phyloP scores from a whole-genome alignment of 2,797 vertebrate species.

The Esox lucius region DNA sequence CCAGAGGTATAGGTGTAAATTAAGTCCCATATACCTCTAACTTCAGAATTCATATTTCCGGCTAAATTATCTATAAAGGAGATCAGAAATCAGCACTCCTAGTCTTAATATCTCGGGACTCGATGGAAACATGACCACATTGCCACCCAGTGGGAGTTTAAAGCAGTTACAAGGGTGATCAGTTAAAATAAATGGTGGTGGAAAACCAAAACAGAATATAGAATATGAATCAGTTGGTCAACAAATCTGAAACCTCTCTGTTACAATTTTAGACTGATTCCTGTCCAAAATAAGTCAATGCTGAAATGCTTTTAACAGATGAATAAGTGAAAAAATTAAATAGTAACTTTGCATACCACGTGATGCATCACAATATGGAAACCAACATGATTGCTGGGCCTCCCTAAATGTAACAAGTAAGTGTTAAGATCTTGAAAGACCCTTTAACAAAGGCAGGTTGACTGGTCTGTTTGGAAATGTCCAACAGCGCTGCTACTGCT shows the following conservation, averaged over 20 bases:
- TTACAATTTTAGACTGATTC: neutral
- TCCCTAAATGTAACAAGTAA: constrained; percentile 32
- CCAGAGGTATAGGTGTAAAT: neutral
- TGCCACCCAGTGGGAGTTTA: neutral
- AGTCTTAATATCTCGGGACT: neutral
- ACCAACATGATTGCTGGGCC: constrained; percentile 8
- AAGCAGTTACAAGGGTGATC: neutral
- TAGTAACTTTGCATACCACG: neutral
- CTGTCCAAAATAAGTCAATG: neutral
- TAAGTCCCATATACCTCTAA: neutral
- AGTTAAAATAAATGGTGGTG: neutral
- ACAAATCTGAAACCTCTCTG: neutral
- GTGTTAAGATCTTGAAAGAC: constrained; percentile 28
- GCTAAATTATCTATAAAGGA: too few species aligned
- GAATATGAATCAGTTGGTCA: neutral
- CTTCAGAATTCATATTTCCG: too few species aligned
- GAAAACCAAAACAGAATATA: neutral
- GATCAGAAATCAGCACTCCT: neutral
- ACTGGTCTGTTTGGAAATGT: neutral
- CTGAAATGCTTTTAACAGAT: neutral
- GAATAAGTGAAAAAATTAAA: neutral
- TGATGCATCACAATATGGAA: neutral
- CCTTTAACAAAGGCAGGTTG: constrained; percentile 14
- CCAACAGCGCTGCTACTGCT: constrained; percentile 34
- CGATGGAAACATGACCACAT: neutral